Conservation (phyloP, 2,113 vertebrate species). For the Thryonomys swinderianus region DNA sequence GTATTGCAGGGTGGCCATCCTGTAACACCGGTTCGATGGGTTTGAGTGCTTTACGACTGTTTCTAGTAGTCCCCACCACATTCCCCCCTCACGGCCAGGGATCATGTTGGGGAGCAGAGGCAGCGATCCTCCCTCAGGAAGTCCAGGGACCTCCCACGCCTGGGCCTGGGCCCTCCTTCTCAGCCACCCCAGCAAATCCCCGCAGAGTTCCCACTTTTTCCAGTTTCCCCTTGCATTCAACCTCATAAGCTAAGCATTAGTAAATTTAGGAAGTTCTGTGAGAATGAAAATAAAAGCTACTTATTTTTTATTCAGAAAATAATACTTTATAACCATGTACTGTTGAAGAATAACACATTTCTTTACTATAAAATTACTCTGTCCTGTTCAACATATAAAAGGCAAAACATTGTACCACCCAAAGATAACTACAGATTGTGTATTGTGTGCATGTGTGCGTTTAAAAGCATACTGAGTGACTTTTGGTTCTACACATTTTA, state of each 20-base stretch:
- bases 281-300: background rate
- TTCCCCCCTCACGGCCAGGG: accelerated
- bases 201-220: background rate
- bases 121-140: background rate
- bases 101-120: background rate
- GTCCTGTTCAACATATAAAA: background rate
- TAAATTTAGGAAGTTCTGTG: slow-evolving; percentile 27
- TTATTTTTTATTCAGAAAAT: background rate
- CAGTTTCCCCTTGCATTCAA: background rate
- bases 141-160: background rate
- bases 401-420: background rate
- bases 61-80: background rate
- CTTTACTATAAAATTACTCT: background rate
- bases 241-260: background rate
- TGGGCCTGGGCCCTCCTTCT: background rate
- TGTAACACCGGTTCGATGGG: too few species aligned
- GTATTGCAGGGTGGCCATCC: background rate
- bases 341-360: background rate
- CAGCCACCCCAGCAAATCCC: background rate
- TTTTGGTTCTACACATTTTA: background rate
- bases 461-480: background rate
- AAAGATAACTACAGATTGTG: background rate
- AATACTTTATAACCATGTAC: background rate
- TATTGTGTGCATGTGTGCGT: background rate
- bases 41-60: background rate